Percentiles rank a stretch among this genome's conserved stretches.
Evolutionary conservation across 2,888 invertebrate species (phyloP).

Genomic region (Omphaloscelis lunosa): DNA sequence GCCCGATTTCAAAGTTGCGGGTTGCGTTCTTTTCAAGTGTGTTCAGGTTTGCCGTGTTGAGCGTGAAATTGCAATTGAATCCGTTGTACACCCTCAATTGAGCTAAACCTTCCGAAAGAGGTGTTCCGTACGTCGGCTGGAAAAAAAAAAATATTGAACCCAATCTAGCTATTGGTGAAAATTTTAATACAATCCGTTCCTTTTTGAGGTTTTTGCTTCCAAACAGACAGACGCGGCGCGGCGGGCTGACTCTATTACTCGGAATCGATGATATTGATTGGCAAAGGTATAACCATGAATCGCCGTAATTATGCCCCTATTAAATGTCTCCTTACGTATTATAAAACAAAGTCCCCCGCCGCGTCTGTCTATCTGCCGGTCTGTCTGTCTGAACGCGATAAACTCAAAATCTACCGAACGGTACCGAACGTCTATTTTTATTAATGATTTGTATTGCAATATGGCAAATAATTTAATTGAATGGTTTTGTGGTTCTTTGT

Average conservation of each 20-base stretch:
- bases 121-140: conserved; percentile 91
- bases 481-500: neutral
- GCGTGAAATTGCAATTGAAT: conserved; percentile 89
- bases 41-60: conserved; percentile 71
- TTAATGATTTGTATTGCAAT: neutral
- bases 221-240: neutral
- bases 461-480: neutral
- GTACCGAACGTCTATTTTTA: too few species aligned
- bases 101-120: conserved; percentile 90
- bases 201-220: neutral
- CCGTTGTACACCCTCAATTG: conserved; percentile 94
- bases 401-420: too few species aligned
- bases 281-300: neutral
- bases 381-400: too few species aligned
- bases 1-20: conserved; percentile 68
- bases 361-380: too few species aligned
- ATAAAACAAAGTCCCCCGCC: too few species aligned
- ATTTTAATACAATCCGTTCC: neutral
- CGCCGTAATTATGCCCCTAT: neutral
- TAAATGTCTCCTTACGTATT: too few species aligned
- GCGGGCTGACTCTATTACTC: neutral
- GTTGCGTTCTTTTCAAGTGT: conserved; percentile 61
- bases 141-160: conserved; percentile 45
- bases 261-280: neutral
- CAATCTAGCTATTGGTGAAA: too few species aligned